Conservation (phyloP, 2,888 invertebrate species). For the Seira musarum region DNA sequence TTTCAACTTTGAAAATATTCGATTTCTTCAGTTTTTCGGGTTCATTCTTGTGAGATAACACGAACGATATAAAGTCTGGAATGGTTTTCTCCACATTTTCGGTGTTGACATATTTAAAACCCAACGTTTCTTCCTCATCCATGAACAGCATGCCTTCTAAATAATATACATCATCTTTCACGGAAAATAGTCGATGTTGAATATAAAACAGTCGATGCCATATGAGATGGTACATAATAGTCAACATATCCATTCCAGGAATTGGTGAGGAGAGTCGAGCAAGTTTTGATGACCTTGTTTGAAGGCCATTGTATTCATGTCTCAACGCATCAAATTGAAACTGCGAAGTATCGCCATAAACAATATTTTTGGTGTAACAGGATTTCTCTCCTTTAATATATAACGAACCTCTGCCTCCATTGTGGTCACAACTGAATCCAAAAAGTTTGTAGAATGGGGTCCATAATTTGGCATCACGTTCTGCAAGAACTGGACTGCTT, state of each 20-base stretch:
- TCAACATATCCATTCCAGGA: constrained; percentile 55
- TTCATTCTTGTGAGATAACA: not conserved
- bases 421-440: constrained; percentile 40
- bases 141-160: constrained; percentile 1
- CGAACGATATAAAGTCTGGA: not conserved
- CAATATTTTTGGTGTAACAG: constrained; percentile 53
- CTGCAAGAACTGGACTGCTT: constrained; percentile 51
- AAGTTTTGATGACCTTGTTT: constrained; percentile 41
- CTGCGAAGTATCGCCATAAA: constrained; percentile 54
- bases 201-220: constrained; percentile 37
- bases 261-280: constrained; percentile 44
- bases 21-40: constrained; percentile 12
- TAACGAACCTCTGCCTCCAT: constrained; percentile 29
- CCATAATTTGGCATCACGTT: constrained; percentile 52
- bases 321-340: constrained; percentile 57
- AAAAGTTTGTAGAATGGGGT: constrained; percentile 43
- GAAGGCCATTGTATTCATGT: constrained; percentile 45
- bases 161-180: not conserved
- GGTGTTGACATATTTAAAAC: not conserved
- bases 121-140: not conserved
- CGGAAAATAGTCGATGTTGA: constrained; percentile 1
- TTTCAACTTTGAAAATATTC: constrained; percentile 10
- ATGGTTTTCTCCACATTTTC: not conserved
- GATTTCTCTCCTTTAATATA: constrained; percentile 35
- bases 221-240: constrained; percentile 37